Conservation (phyloP, 2,888 invertebrate genomes). For the Nezara viridula region DNA sequence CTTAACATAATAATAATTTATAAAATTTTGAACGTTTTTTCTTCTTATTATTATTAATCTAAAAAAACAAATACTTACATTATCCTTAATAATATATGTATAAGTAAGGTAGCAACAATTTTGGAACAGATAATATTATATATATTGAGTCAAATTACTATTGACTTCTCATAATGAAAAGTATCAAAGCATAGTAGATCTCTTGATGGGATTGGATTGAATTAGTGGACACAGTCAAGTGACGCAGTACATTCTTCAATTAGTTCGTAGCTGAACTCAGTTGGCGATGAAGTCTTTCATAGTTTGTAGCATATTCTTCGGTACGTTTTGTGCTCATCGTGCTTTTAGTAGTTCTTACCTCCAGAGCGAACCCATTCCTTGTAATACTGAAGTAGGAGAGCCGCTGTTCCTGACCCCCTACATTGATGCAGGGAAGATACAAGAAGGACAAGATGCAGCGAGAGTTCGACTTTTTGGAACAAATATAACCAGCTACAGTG, state of each 20-base stretch:
- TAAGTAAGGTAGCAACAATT: too few species aligned
- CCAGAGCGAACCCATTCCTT: not conserved
- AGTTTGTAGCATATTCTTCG: not conserved
- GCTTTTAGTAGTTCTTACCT: not conserved
- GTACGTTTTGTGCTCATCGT: not conserved
- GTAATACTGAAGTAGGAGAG: slow-evolving; percentile 69
- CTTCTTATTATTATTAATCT: too few species aligned
- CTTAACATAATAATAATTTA: too few species aligned
- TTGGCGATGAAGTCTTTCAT: not conserved
- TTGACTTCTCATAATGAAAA: too few species aligned
- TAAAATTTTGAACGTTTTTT: too few species aligned
- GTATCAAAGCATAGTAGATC: not conserved
- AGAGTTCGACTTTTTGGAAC: slow-evolving; percentile 64
- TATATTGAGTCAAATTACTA: too few species aligned
- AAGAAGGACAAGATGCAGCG: slow-evolving; percentile 73
- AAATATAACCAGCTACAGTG: slow-evolving; percentile 73
- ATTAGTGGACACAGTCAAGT: not conserved
- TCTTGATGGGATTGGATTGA: not conserved
- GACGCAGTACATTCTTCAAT: not conserved
- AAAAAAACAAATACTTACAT: too few species aligned
- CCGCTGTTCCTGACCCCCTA: slow-evolving; percentile 84
- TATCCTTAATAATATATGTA: too few species aligned
- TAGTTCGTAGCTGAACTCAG: not conserved
- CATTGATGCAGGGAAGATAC: slow-evolving; percentile 79
- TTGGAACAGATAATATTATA: too few species aligned